Base-by-base conservation (phyloP, 2,888 invertebrate genomes). In the Orgyia antiqua region DNA sequence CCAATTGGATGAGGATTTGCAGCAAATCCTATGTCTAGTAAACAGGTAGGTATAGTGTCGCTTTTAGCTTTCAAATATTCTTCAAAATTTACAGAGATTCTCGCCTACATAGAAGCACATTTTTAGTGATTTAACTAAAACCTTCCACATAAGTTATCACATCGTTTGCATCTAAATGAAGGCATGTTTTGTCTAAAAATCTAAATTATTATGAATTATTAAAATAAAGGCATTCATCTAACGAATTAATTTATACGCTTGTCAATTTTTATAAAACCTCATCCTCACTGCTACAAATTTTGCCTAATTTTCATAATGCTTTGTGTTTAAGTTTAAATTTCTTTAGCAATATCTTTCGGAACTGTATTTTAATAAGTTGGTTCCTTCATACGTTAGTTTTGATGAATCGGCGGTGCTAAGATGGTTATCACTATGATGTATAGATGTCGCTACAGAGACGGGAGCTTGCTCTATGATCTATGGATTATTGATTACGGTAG, bases 401-500 rank as follows among this genome's bases (percentile, higher is more conserved):
- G 52, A 52, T 49, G 47, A 41, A 52, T 52, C 41, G 52, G 24
- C 20, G 31, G 33, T 9, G 20, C 36, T 34, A 24, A 33, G 68
- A 68, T 68, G 45, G 37, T 51, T 65, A 68, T 68, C 68, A 15
- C 10, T 1, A 43, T 59, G 67, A 66, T 55, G 57, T 45, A 59
- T 62, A 46, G 55, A 44, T 52, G 51, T 51, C 56, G 48, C 50
- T 49, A 28, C 11, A 17, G 44, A 52, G 56, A 55, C 49, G 45
- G 47, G 36, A 38, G 27, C 7, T 23, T 27, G 13, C 23, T 17
- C 32, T 27, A 36, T 33, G 26, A 13, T 21, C 29, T 34, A 27
- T 25, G 24, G 29, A 27, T 36, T 42, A 42, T 43, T 34, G 33
- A 42, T 46, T 30, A 35, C 10, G 13, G 19, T 13, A 45, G 49